phyloP scores from a whole-genome alignment of 37 sponge, comb jelly and placozoan genomes.

The Cliona cf. orientalis region DNA sequence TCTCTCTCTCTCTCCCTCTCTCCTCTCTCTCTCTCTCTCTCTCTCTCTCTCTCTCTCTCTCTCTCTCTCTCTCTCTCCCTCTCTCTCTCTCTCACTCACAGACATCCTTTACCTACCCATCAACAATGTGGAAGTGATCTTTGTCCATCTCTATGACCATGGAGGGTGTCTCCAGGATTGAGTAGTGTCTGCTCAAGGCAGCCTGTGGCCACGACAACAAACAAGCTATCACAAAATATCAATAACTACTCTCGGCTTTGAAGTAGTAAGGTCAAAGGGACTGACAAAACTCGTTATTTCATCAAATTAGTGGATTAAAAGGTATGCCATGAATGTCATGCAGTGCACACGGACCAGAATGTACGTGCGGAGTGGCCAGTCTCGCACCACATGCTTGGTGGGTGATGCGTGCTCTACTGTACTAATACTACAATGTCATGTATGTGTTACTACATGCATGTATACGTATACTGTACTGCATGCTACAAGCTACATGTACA shows the following conservation, averaged over 20 bases:
- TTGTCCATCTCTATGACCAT: conserved; percentile 27
- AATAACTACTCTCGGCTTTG: background rate
- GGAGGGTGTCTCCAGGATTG: conserved; percentile 53
- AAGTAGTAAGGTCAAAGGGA: background rate
- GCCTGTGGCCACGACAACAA: conserved; percentile 1
- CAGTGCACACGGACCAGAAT: no score
- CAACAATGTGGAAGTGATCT: conserved; percentile 22
- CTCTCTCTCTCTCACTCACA: no score
- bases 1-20: background rate
- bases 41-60: conserved; percentile 27
- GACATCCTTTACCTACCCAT: conserved; percentile 29
- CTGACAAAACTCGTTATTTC: background rate
- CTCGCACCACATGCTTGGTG: no score
- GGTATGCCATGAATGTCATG: no score
- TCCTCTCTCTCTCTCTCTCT: conserved; percentile 28
- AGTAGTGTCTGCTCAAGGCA: conserved; percentile 49
- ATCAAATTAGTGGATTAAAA: background rate
- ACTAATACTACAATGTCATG: no score
- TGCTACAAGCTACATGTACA: no score
- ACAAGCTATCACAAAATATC: background rate
- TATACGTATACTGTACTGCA: no score
- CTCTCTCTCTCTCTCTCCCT: no score
- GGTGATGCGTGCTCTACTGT: no score
- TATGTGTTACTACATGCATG: no score
- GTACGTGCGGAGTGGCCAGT: no score